These are phyloP conservation scores for Monodelphis domestica DNA, from an alignment of 2,797 vertebrate genomes.

Conservation along the genomic window DNA sequence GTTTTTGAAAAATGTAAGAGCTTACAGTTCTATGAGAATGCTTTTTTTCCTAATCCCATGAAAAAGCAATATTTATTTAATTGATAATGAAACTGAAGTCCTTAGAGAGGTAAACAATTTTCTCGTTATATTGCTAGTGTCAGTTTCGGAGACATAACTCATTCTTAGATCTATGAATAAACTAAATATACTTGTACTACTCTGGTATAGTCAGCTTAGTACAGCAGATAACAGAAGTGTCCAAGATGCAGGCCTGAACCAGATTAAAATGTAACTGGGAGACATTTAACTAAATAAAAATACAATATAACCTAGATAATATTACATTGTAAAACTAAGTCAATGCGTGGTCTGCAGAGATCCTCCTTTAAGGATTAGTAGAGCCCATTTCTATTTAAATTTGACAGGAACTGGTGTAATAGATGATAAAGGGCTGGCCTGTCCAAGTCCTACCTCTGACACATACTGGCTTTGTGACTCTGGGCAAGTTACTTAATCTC, in stretches of 20 bases:
- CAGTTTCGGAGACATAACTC: background rate
- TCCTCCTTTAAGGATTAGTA: background rate
- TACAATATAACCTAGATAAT: background rate
- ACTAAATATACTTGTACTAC: background rate
- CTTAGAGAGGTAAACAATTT: background rate
- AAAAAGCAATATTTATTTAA: background rate
- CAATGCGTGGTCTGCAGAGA: background rate
- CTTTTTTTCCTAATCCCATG: background rate
- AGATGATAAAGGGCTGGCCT: background rate
- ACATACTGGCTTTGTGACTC: background rate
- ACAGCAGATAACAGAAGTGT: background rate
- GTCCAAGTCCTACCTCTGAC: background rate
- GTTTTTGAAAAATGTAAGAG: background rate
- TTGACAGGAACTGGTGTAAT: background rate
- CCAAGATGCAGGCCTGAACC: background rate
- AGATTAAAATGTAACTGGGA: background rate
- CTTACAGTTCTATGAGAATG: background rate
- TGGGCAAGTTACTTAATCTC: background rate
- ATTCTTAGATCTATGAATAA: background rate
- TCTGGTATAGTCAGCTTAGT: background rate
- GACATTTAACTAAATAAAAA: background rate
- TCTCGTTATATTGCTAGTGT: background rate
- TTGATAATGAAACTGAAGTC: background rate
- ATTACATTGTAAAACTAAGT: background rate
- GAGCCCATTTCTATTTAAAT: background rate